phyloP scores from a whole-genome alignment of 2,888 invertebrate genomes.

The Drosophila macrospina region DNA sequence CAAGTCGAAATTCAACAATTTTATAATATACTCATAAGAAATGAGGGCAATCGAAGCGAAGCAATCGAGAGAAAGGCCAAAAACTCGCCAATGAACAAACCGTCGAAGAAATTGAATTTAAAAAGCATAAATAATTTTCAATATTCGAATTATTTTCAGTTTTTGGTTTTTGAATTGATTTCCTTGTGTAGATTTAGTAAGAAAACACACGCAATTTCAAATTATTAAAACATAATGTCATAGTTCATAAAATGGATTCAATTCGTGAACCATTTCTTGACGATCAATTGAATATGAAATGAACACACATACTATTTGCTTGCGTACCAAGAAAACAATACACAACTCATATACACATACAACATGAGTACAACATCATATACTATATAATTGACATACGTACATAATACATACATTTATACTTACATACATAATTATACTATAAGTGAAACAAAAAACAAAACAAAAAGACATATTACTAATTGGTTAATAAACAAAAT shows the following conservation, averaged over 20 bases:
- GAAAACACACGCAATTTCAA: slow-evolving; percentile 30
- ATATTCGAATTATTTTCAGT: slow-evolving; percentile 54
- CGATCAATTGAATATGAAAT: slow-evolving; percentile 29
- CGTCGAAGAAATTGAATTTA: slow-evolving; percentile 39
- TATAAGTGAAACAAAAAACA: slow-evolving; percentile 64
- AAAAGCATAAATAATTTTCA: slow-evolving; percentile 24
- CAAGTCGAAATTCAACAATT: slow-evolving; percentile 64
- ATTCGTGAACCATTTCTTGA: slow-evolving; percentile 38
- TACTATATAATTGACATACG: slow-evolving; percentile 60
- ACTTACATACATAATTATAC: slow-evolving; percentile 77
- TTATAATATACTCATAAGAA: slow-evolving; percentile 48
- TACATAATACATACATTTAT: slow-evolving; percentile 78
- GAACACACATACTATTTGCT: slow-evolving; percentile 36
- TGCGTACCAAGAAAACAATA: slow-evolving; percentile 60
- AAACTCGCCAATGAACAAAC: slow-evolving; percentile 34
- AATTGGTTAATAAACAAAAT: slow-evolving; percentile 80
- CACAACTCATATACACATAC: slow-evolving; percentile 37
- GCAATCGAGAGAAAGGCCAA: slow-evolving; percentile 31
- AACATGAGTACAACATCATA: slow-evolving; percentile 73
- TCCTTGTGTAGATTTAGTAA: slow-evolving; percentile 55
- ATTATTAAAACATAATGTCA: slow-evolving; percentile 29
- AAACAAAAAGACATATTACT: slow-evolving; percentile 63
- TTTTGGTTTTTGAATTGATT: slow-evolving; percentile 55
- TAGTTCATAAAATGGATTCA: slow-evolving; percentile 27
- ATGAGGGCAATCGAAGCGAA: slow-evolving; percentile 19